Evolutionary conservation across 2,113 vertebrate species (phyloP).

Genomic region (Xenus cinereus): DNA sequence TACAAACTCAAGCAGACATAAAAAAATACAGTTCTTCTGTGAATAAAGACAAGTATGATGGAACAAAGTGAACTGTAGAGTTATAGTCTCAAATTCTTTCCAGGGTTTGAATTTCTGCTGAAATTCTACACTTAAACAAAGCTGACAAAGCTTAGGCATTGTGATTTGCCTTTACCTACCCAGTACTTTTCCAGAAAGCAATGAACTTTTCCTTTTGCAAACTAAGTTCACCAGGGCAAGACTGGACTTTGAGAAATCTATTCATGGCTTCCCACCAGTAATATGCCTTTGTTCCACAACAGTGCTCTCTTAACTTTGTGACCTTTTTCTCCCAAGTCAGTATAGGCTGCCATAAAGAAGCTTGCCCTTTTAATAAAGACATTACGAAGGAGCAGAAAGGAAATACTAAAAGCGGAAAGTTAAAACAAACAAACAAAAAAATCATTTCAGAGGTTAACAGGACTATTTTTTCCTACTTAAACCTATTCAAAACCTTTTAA

Average conservation of each 20-base stretch:
- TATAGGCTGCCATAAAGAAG: not conserved
- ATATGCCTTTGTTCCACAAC: not conserved
- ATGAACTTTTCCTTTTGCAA: not conserved
- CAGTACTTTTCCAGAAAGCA: not conserved
- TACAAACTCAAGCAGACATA: not conserved
- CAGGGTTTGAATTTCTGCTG: not conserved
- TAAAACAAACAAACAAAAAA: no score
- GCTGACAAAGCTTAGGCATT: not conserved
- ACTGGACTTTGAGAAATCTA: not conserved
- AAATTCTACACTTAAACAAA: not conserved
- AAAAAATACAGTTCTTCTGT: not conserved
- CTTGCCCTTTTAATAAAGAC: not conserved
- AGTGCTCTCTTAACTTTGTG: not conserved
- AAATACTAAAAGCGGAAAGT: not conserved
- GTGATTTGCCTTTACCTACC: not conserved
- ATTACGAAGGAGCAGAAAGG: not conserved
- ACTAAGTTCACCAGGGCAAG: not conserved
- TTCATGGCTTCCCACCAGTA: not conserved
- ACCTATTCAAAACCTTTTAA: not conserved
- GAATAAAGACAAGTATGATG: not conserved
- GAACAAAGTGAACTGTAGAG: not conserved
- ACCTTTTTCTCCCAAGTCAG: not conserved
- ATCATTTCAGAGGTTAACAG: not conserved
- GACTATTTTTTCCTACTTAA: not conserved
- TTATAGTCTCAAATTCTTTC: not conserved